Base-by-base conservation (phyloP, 1,140 invertebrate genomes). In the Drosophila rhopaloa region DNA sequence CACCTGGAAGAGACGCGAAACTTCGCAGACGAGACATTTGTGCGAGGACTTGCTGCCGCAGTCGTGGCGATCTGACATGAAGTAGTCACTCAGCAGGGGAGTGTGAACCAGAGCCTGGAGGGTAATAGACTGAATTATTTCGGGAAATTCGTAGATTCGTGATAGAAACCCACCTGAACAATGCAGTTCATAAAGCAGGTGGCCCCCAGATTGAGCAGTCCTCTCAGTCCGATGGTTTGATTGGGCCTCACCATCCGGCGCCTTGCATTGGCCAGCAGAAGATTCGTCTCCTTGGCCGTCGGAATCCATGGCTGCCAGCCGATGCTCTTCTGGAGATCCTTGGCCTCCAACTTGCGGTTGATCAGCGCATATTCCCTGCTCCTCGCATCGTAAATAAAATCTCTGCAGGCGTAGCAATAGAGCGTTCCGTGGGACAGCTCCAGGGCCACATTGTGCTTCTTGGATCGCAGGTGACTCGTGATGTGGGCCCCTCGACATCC, bases 101-200 rank as follows among this genome's bases (percentile, higher is more conserved):
- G 98, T 99, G 90, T 99, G 98, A 48, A 98, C 98, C 62, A 99
- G 92, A 1, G 97, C 96, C 94, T 94, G 82, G 27, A 93, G 13
- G 2, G 32, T 40, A 62, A 32, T 13, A 10, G 0, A 27, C 41
- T 54, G 4, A 7, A 8, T 58, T 35, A 50, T 1, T 66, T 16
- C 8, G 8, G 3, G 2, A 13, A 37, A 37, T 8, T 19, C 0
- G 14, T 1, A 11, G 8, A 19, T 53, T 53, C 4, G 9, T 11
- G 5, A 14, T 14, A 14, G 2, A 7, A 11, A 8, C 16, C 13
- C 1, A 94, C 94, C 94, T 99, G 98, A 8, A 99, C 96, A 86
- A 99, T 98, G 91, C 97, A 98, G 93, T 99, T 99, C 97, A 99
- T 99, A 92, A 99, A 99, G 93, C 98, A 99, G 1, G 99, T 99